These are phyloP conservation scores for Darevskia nairensis DNA, from an alignment of 2,797 vertebrate species.

Conservation along the genomic window DNA sequence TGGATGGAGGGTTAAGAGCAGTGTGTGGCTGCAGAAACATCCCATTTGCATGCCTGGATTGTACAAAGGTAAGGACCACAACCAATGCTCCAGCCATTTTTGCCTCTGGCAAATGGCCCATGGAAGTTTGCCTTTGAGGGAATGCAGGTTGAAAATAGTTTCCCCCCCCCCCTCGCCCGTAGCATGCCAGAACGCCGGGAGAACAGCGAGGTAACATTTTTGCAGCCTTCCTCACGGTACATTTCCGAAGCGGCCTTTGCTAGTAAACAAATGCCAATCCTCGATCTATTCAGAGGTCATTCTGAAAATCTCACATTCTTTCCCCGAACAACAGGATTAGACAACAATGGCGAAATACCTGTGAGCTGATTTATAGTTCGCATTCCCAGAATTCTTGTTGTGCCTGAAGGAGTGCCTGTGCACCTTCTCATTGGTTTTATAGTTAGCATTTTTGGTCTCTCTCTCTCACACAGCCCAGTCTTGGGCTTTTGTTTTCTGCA, in stretches of 20 bases:
- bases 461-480: neutral
- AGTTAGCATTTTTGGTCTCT: neutral
- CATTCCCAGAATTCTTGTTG: slow-evolving; percentile 38
- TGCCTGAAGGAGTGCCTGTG: slow-evolving; percentile 7
- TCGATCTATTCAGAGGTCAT: slow-evolving; percentile 23
- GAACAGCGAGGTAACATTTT: neutral
- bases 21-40: too few relatives aligned
- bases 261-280: slow-evolving; percentile 31
- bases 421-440: slow-evolving; percentile 24
- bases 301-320: slow-evolving; percentile 35
- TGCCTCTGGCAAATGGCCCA: too few relatives aligned
- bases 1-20: too few relatives aligned
- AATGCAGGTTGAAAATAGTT: too few relatives aligned
- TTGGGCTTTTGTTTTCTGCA: neutral
- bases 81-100: too few relatives aligned
- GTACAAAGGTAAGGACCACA: too few relatives aligned
- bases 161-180: neutral
- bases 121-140: too few relatives aligned
- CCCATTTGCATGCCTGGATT: too few relatives aligned
- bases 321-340: slow-evolving; percentile 22
- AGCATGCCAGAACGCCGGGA: neutral
- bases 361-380: slow-evolving; percentile 27
- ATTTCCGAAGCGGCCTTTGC: neutral
- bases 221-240: neutral
- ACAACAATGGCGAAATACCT: slow-evolving; percentile 39